Evolutionary conservation across 2,888 invertebrate genomes (phyloP).

Genomic region (Apotomis turbidana): DNA sequence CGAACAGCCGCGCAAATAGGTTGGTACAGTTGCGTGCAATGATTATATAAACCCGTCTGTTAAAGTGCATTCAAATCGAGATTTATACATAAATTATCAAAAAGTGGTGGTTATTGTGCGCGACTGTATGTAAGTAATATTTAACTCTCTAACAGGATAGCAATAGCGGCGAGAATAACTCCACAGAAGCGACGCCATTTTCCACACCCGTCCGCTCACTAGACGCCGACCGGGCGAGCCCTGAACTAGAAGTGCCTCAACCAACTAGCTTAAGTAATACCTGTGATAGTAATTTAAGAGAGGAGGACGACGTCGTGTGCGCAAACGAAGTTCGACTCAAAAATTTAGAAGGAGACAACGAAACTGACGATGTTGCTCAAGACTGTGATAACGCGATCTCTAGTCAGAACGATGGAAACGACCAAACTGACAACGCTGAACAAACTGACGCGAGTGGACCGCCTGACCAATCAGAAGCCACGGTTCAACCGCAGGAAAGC

Average conservation of each 20-base stretch:
- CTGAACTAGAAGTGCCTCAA: slow-evolving; percentile 43
- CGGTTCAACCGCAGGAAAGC: slow-evolving; percentile 5
- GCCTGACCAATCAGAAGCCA: slow-evolving; percentile 1
- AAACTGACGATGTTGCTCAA: slow-evolving; percentile 39
- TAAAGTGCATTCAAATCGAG: neutral
- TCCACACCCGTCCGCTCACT: slow-evolving; percentile 72
- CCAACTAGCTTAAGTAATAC: slow-evolving; percentile 72
- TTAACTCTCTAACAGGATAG: slow-evolving; percentile 76
- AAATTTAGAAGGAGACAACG: slow-evolving; percentile 28
- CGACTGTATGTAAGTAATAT: slow-evolving; percentile 30
- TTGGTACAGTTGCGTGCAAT: slow-evolving; percentile 49
- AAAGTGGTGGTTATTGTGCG: slow-evolving; percentile 6
- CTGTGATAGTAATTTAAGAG: slow-evolving; percentile 81
- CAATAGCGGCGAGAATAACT: slow-evolving; percentile 71
- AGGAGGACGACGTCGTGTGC: slow-evolving; percentile 80
- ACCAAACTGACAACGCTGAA: slow-evolving; percentile 24
- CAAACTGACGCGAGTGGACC: neutral
- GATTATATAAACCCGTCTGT: neutral
- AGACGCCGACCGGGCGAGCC: slow-evolving; percentile 49
- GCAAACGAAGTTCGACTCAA: slow-evolving; percentile 45
- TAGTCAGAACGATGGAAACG: slow-evolving; percentile 31
- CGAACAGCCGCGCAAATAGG: slow-evolving; percentile 58
- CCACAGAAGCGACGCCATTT: slow-evolving; percentile 70
- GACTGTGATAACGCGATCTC: slow-evolving; percentile 39
- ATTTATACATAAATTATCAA: slow-evolving; percentile 28